A percentile compares a stretch with the other conserved stretches of the same genome.
Evolutionary conservation across 1,140 invertebrate species (phyloP).

Genomic region (Lepidurus couesii): DNA sequence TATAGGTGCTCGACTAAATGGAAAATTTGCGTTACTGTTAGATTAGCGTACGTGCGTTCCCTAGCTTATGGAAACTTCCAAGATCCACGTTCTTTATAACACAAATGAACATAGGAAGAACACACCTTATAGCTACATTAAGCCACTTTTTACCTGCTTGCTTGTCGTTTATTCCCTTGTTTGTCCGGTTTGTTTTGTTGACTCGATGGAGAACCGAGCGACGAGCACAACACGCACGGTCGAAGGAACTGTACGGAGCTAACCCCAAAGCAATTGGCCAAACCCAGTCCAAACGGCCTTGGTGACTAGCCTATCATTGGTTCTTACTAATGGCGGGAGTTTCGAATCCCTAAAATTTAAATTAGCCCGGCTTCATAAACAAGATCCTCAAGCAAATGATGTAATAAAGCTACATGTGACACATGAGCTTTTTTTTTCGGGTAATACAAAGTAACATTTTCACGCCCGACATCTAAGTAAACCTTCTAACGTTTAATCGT

Average conservation of each 20-base stretch:
- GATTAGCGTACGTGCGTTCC: too few species aligned
- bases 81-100: too few species aligned
- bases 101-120: too few species aligned
- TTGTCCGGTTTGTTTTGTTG: background rate
- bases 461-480: background rate
- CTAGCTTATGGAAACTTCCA: too few species aligned
- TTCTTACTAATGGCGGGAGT: background rate
- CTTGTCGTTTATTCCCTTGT: background rate
- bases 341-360: background rate
- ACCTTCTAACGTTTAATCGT: background rate
- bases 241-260: background rate
- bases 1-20: too few species aligned
- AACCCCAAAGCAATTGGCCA: conserved; percentile 7
- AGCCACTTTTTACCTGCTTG: background rate
- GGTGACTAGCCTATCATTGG: background rate
- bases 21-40: too few species aligned
- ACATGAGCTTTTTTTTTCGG: too few species aligned
- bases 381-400: background rate
- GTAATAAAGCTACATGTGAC: too few species aligned
- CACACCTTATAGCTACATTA: too few species aligned
- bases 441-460: too few species aligned
- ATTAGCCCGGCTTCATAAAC: background rate
- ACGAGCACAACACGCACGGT: background rate
- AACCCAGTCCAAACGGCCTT: background rate
- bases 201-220: background rate